Percentiles rank a stretch among this genome's conserved stretches.
phyloP scores from a whole-genome alignment of 2,797 vertebrate species.

The Buceros bicornis region DNA sequence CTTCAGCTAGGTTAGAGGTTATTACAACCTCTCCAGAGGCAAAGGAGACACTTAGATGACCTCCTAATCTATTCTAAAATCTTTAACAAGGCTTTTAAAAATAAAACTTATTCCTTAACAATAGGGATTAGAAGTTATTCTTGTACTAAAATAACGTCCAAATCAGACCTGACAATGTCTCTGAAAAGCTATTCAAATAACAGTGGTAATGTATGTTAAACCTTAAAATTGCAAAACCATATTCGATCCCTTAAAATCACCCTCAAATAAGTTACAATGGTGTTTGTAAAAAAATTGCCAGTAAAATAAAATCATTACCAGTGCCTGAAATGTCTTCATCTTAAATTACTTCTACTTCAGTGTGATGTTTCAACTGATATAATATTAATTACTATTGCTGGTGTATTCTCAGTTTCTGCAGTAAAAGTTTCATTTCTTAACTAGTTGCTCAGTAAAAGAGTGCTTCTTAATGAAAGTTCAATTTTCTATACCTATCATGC shows the following conservation, averaged over 20 bases:
- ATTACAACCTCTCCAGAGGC: constrained; percentile 3
- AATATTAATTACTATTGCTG: background rate
- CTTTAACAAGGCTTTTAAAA: constrained; percentile 17
- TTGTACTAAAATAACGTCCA: background rate
- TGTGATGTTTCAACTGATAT: background rate
- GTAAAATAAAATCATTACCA: background rate
- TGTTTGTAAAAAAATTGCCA: background rate
- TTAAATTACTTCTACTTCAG: background rate
- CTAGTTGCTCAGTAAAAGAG: background rate
- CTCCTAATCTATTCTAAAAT: constrained; percentile 42
- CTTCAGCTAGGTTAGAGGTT: constrained; percentile 47
- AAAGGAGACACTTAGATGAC: constrained; percentile 22
- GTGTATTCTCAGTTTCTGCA: background rate
- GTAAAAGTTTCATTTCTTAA: background rate
- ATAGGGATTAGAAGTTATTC: background rate
- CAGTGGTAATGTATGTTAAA: background rate
- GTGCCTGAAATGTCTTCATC: background rate
- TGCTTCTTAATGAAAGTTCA: background rate
- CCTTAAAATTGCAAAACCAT: background rate
- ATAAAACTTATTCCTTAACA: constrained; percentile 29
- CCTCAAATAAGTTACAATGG: background rate
- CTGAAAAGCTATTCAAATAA: constrained; percentile 19
- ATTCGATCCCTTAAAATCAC: background rate
- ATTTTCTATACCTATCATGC: background rate
- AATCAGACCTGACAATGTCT: background rate